These are phyloP conservation scores for Anarsia innoxiella DNA, from an alignment of 2,888 invertebrate genomes.

Conservation along the genomic window DNA sequence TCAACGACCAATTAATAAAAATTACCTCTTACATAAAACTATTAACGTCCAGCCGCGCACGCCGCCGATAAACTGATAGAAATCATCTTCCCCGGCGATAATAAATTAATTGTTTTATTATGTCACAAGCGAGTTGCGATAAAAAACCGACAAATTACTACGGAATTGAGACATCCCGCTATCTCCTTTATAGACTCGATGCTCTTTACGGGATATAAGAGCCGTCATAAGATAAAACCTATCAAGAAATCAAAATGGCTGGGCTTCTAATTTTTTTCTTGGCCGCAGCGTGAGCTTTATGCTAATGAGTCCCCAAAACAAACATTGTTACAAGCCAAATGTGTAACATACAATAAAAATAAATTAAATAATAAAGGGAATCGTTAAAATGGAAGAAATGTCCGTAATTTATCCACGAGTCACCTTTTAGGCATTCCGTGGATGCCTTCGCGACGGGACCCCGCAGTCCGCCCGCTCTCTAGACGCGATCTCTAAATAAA, in stretches of 20 bases:
- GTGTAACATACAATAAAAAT: constrained; percentile 74
- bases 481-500: constrained; percentile 68
- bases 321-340: constrained; percentile 73
- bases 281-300: constrained; percentile 63
- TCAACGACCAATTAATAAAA: constrained; percentile 70
- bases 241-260: constrained; percentile 59
- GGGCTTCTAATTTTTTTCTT: constrained; percentile 43
- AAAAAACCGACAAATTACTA: constrained; percentile 66
- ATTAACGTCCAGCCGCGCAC: constrained; percentile 61
- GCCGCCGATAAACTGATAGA: constrained; percentile 61
- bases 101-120: constrained; percentile 74
- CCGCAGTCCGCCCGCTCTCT: constrained; percentile 62
- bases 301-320: constrained; percentile 73
- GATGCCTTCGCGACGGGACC: constrained; percentile 70
- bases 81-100: constrained; percentile 56
- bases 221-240: constrained; percentile 56
- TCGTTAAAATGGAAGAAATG: constrained; percentile 75
- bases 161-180: constrained; percentile 71
- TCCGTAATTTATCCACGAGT: constrained; percentile 73
- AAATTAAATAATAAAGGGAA: constrained; percentile 75
- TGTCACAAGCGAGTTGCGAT: constrained; percentile 59
- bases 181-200: constrained; percentile 62
- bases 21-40: constrained; percentile 65
- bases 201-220: constrained; percentile 45
- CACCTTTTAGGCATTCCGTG: constrained; percentile 73